Conservation (phyloP, 1,140 invertebrate species). For the Sitodiplosis mosellana region DNA sequence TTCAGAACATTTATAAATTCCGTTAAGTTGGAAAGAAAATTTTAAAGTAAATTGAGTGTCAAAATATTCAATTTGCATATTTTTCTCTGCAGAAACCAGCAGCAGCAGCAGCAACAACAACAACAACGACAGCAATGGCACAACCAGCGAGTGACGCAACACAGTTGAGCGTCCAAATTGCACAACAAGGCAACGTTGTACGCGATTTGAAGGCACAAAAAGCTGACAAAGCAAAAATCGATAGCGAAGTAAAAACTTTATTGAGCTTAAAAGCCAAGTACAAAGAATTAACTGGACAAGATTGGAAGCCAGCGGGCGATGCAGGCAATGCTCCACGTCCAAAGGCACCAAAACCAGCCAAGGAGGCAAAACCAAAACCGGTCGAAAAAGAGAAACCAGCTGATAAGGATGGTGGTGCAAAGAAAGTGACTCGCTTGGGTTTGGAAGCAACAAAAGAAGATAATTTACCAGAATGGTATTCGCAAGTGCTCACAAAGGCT, state of each 20-base stretch:
- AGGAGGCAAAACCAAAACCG: too few relatives aligned
- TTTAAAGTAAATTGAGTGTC: too few relatives aligned
- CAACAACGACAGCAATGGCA: background rate
- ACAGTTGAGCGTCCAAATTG: conserved; percentile 26
- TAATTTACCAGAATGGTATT: conserved; percentile 94
- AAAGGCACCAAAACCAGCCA: too few relatives aligned
- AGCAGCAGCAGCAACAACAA: background rate
- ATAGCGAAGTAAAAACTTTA: conserved; percentile 43
- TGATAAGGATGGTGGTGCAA: conserved; percentile 31
- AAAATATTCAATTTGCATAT: too few relatives aligned
- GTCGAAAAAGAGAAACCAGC: too few relatives aligned
- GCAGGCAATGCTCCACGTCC: too few relatives aligned
- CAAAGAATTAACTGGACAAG: conserved; percentile 39
- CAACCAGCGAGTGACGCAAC: background rate
- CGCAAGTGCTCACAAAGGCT: conserved; percentile 93
- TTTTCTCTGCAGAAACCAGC: background rate
- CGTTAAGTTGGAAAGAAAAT: too few relatives aligned
- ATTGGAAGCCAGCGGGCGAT: conserved; percentile 37
- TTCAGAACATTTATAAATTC: too few relatives aligned
- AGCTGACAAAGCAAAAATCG: conserved; percentile 34
- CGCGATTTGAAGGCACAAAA: conserved; percentile 46
- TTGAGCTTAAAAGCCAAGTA: conserved; percentile 51
- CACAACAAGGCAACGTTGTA: conserved; percentile 47
- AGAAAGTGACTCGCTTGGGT: conserved; percentile 83
- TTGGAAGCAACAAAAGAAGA: conserved; percentile 85